A percentile compares a stretch with the other conserved stretches of the same genome.
These are phyloP conservation scores for Tenualosa ilisha DNA, from an alignment of 2,797 vertebrate species.

Conservation along the genomic window DNA sequence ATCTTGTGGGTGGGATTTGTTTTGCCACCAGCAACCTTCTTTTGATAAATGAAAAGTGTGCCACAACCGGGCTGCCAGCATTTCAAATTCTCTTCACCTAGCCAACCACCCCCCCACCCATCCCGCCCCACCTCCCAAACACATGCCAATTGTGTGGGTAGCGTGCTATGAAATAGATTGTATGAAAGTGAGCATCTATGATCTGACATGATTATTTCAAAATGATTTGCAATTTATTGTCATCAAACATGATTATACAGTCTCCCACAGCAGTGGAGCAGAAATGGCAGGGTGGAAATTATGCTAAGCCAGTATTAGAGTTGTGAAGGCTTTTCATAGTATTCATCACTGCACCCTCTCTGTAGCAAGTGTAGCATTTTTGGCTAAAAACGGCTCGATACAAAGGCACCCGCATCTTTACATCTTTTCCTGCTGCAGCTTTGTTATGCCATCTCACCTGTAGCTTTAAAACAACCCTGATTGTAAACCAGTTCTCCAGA, in stretches of 20 bases:
- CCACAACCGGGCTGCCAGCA: background rate
- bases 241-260: conserved; percentile 17
- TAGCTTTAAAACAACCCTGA: too few relatives aligned
- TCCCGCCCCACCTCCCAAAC: background rate
- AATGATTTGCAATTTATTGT: conserved; percentile 16
- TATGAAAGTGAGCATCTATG: background rate
- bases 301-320: background rate
- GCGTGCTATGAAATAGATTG: conserved; percentile 18
- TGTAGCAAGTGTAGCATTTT: background rate
- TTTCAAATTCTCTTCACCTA: background rate
- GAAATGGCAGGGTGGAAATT: background rate
- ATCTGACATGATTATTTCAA: conserved; percentile 6
- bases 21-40: background rate
- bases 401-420: background rate
- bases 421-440: background rate
- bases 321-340: background rate
- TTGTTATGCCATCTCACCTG: background rate
- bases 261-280: background rate
- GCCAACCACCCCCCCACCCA: background rate
- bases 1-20: background rate
- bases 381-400: background rate
- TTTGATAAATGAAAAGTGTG: background rate
- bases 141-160: conserved; percentile 5
- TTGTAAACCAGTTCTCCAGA: too few relatives aligned
- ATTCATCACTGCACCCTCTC: background rate